A percentile compares a stretch with the other conserved stretches of the same genome.
These are phyloP conservation scores for Macrosoma leucophasiata DNA, from an alignment of 2,888 invertebrate species.

Conservation along the genomic window DNA sequence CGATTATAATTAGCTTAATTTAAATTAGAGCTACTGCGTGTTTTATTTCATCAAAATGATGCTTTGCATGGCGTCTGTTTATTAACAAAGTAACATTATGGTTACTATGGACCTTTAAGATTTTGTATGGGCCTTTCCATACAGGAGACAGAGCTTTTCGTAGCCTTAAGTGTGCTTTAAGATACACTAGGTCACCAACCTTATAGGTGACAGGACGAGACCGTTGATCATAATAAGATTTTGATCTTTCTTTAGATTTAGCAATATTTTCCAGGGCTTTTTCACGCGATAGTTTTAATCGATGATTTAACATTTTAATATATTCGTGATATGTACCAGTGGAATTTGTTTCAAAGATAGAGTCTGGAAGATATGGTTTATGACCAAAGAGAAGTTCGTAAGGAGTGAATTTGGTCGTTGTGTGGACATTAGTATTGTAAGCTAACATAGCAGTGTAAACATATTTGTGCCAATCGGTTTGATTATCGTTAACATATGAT, in stretches of 20 bases:
- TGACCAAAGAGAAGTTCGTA: slow-evolving; percentile 17
- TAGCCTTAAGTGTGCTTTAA: slow-evolving; percentile 24
- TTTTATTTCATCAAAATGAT: slow-evolving; percentile 24
- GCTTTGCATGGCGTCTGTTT: slow-evolving; percentile 21
- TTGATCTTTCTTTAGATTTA: slow-evolving; percentile 29
- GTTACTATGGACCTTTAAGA: slow-evolving; percentile 26
- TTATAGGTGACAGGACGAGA: slow-evolving; percentile 19
- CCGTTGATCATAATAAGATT: slow-evolving; percentile 24
- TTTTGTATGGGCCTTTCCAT: slow-evolving; percentile 30
- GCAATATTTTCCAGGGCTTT: slow-evolving; percentile 28
- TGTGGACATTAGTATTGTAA: slow-evolving; percentile 21
- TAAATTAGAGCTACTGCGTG: too few relatives aligned
- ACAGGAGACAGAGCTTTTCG: slow-evolving; percentile 25
- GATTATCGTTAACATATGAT: slow-evolving; percentile 19
- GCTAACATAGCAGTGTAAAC: slow-evolving; percentile 24
- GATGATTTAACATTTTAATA: slow-evolving; percentile 26
- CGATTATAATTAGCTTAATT: too few relatives aligned
- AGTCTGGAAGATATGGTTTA: slow-evolving; percentile 13
- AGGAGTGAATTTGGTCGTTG: slow-evolving; percentile 14
- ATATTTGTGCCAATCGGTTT: slow-evolving; percentile 19
- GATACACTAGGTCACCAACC: slow-evolving; percentile 23
- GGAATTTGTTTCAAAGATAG: background rate
- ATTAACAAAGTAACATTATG: slow-evolving; percentile 24
- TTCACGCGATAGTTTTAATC: slow-evolving; percentile 24
- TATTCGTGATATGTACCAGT: slow-evolving; percentile 23